A percentile compares a stretch with the other conserved stretches of the same genome.
Evolutionary conservation across 1,140 invertebrate species (phyloP).

Genomic region (Globodera ellingtonae): DNA sequence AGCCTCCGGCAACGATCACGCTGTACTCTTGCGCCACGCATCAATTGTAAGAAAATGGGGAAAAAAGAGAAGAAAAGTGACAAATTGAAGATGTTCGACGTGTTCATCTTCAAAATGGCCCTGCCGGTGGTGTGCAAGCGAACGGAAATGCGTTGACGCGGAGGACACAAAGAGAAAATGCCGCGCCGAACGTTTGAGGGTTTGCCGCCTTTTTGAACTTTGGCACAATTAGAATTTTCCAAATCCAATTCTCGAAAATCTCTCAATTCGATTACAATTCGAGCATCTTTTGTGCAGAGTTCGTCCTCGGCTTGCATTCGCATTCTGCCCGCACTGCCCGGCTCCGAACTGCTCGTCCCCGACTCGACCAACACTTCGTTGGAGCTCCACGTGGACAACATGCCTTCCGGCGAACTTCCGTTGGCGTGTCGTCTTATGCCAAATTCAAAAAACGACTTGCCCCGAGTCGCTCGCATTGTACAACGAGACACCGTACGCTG

Average conservation of each 20-base stretch:
- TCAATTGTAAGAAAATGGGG: constrained; percentile 47
- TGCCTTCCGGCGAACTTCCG: constrained; percentile 3
- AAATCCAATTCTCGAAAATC: not conserved
- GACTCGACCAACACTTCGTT: constrained; percentile 45
- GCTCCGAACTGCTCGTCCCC: constrained; percentile 40
- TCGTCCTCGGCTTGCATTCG: constrained; percentile 8
- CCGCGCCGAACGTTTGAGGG: not conserved
- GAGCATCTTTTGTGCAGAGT: not conserved
- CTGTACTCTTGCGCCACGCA: constrained; percentile 51
- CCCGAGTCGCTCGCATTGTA: constrained; percentile 13
- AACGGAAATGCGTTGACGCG: constrained; percentile 26
- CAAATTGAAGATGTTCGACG: constrained; percentile 51
- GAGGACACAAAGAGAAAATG: constrained; percentile 17
- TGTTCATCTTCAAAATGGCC: constrained; percentile 52
- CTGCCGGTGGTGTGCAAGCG: constrained; percentile 53
- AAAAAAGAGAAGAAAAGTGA: not conserved
- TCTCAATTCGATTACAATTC: not conserved
- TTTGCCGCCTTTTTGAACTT: not conserved
- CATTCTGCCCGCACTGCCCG: constrained; percentile 9
- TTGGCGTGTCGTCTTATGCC: constrained; percentile 16
- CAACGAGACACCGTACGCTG: constrained; percentile 28
- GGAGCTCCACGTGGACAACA: constrained; percentile 43
- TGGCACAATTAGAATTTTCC: not conserved
- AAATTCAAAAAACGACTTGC: constrained; percentile 2
- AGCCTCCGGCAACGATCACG: constrained; percentile 34